Evolutionary conservation across 92 coral and sea anemone genomes (phyloP).

Genomic region (Diadumene lineata): DNA sequence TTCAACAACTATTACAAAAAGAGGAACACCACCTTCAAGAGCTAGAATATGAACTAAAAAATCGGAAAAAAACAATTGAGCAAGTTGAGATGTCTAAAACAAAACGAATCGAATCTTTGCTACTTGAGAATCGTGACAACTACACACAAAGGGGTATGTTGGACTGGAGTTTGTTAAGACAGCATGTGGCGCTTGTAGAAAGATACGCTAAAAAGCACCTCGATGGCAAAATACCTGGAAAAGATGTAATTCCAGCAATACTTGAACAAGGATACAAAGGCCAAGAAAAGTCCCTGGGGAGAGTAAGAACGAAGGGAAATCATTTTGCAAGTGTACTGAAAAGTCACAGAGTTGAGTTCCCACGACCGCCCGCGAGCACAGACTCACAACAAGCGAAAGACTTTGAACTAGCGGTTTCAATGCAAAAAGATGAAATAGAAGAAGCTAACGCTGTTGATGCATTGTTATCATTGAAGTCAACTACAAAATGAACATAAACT

Average conservation of each 20-base stretch:
- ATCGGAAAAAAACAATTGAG: background rate
- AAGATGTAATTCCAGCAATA: conserved; percentile 30
- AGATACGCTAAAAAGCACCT: conserved; percentile 35
- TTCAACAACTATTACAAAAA: conserved; percentile 11
- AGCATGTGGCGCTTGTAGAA: conserved; percentile 32
- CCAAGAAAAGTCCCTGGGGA: background rate
- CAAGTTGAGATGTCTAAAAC: background rate
- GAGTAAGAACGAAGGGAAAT: background rate
- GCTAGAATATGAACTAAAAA: background rate
- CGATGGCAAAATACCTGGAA: conserved; percentile 35
- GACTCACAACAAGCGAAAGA: too few relatives aligned
- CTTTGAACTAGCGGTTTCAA: too few relatives aligned
- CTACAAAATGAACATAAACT: too few relatives aligned
- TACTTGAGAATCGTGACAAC: background rate
- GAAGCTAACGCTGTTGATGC: too few relatives aligned
- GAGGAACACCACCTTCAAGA: conserved; percentile 31
- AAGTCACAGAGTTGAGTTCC: background rate
- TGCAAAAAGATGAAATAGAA: too few relatives aligned
- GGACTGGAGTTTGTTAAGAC: conserved; percentile 36
- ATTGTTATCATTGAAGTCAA: too few relatives aligned
- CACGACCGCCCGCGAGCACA: background rate
- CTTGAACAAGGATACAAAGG: conserved; percentile 15
- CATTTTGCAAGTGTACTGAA: background rate
- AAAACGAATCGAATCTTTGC: background rate
- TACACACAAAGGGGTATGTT: conserved; percentile 12